Percentiles rank a stretch among this genome's conserved stretches.
These are phyloP conservation scores for Ylistrum balloti DNA, from an alignment of 1,140 invertebrate species.

Conservation along the genomic window DNA sequence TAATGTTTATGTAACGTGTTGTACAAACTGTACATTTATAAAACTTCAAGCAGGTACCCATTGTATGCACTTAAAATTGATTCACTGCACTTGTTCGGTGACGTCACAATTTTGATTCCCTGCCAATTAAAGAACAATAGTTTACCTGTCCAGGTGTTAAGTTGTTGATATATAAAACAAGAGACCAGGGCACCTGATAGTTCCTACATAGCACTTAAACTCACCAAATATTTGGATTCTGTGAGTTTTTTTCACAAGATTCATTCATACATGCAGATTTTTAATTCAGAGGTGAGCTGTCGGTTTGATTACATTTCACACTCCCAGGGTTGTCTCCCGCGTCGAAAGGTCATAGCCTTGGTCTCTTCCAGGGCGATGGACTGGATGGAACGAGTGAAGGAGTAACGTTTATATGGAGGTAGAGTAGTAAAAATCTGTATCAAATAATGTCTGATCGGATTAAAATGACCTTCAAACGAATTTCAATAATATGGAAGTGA, in stretches of 20 bases:
- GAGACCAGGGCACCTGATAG: neutral
- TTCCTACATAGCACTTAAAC: neutral
- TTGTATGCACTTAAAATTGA: neutral
- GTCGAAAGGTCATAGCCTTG: too few species aligned
- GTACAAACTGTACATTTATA: neutral
- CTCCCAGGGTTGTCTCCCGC: too few species aligned
- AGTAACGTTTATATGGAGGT: too few species aligned
- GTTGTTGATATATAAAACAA: slow-evolving; percentile 17
- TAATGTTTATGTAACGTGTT: neutral
- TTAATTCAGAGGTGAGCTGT: too few species aligned
- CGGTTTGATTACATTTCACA: too few species aligned
- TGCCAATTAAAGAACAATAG: neutral
- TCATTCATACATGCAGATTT: too few species aligned
- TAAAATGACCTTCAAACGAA: too few species aligned
- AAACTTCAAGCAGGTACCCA: neutral
- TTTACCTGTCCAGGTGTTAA: neutral
- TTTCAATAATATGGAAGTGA: too few species aligned
- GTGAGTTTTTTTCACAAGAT: neutral
- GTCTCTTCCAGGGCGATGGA: too few species aligned
- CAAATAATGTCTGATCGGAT: too few species aligned
- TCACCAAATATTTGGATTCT: neutral
- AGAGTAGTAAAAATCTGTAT: too few species aligned
- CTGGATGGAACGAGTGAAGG: too few species aligned
- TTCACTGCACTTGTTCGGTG: neutral
- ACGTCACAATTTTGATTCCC: neutral